Conservation (phyloP, 37 sponge, comb jelly and placozoan species). For the Ianthella basta region DNA sequence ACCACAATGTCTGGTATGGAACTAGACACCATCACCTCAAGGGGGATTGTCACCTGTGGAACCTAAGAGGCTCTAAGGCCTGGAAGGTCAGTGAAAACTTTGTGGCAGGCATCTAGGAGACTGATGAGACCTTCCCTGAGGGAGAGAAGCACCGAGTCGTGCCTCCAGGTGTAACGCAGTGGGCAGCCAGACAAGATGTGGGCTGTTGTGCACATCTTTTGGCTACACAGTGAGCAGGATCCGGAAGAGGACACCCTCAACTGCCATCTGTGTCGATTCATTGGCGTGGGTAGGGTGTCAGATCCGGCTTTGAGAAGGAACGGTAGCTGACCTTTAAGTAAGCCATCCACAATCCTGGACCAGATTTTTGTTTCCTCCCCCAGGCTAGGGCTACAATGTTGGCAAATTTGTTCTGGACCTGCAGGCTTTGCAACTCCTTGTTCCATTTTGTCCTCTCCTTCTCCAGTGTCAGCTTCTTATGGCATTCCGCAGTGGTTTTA, state of each 20-base stretch:
- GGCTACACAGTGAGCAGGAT: neutral
- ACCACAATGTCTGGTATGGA: too few species aligned
- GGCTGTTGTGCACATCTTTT: neutral
- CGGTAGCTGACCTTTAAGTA: conserved; percentile 1
- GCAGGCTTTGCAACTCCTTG: too few species aligned
- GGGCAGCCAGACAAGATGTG: neutral
- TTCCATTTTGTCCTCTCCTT: too few species aligned
- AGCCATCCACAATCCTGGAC: neutral
- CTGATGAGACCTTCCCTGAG: neutral
- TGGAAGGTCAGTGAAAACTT: neutral
- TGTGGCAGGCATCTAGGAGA: neutral
- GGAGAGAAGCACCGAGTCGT: neutral
- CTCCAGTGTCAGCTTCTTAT: too few species aligned
- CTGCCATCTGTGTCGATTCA: neutral
- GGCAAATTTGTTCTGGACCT: too few species aligned
- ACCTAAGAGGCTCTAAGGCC: neutral
- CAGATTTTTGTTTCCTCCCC: too few species aligned
- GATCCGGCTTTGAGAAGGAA: conserved; percentile 5
- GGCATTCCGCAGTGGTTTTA: too few species aligned
- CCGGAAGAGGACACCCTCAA: neutral
- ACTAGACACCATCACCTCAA: neutral
- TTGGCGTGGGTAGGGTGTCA: neutral
- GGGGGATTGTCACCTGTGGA: neutral
- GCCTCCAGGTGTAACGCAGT: neutral
- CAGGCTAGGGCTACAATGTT: too few species aligned